Percentiles rank a stretch among this genome's conserved stretches.
Conservation (phyloP, 2,797 vertebrate species). For the Lerista edwardsae region DNA sequence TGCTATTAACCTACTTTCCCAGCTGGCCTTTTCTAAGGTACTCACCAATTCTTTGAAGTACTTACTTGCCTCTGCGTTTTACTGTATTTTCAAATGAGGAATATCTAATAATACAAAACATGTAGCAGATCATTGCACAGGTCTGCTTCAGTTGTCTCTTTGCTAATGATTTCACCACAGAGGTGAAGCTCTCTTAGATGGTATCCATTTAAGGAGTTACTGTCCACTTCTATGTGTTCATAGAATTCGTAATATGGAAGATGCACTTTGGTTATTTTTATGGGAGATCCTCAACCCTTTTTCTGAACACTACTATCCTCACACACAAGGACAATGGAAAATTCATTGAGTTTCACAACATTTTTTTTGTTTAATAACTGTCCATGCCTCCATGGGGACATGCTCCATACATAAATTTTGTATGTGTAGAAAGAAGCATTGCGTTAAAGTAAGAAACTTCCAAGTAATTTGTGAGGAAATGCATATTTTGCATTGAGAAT, state of each 20-base stretch:
- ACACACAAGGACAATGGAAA: background rate
- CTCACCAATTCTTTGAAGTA: constrained; percentile 13
- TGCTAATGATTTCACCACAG: background rate
- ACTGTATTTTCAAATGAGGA: constrained; percentile 42
- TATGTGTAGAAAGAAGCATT: background rate
- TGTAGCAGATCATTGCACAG: constrained; percentile 39
- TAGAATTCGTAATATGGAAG: background rate
- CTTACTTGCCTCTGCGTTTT: constrained; percentile 65
- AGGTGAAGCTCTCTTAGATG: background rate
- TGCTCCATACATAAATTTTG: background rate
- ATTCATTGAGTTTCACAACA: background rate
- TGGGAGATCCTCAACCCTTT: background rate
- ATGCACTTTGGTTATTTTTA: background rate
- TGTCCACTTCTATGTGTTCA: background rate
- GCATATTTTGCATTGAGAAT: background rate
- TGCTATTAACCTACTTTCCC: background rate
- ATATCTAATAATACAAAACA: constrained; percentile 42
- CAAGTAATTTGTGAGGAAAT: background rate
- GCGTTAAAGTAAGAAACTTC: background rate
- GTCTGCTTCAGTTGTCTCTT: constrained; percentile 13
- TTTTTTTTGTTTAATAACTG: background rate
- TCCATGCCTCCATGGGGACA: background rate
- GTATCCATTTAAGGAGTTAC: background rate
- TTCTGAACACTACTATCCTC: background rate
- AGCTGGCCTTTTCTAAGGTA: constrained; percentile 23